A percentile compares a stretch with the other conserved stretches of the same genome.
Evolutionary conservation across 2,797 vertebrate species (phyloP).

Genomic region (Vipera latastei): DNA sequence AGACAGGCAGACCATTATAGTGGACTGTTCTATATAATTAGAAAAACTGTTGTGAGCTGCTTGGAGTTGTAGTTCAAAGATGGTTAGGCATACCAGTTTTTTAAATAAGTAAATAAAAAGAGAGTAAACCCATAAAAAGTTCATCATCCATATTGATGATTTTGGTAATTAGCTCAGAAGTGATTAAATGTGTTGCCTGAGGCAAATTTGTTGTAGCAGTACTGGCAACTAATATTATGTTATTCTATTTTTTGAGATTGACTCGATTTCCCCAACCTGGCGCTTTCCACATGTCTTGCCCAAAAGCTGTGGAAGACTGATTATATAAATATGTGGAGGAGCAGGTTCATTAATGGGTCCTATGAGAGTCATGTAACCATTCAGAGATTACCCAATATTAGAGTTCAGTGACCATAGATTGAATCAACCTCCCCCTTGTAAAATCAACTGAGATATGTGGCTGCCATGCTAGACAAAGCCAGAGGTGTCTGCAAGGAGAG

Average conservation of each 20-base stretch:
- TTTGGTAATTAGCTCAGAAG: neutral
- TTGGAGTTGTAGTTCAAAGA: neutral
- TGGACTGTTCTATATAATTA: neutral
- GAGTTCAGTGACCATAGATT: neutral
- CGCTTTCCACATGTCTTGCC: neutral
- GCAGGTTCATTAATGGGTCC: neutral
- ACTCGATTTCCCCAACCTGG: neutral
- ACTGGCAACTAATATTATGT: neutral
- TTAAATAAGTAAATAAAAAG: neutral
- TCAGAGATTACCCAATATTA: neutral
- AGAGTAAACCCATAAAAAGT: neutral
- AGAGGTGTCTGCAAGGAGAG: neutral
- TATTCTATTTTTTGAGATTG: neutral
- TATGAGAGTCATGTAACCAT: neutral
- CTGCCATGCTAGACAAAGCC: conserved; percentile 12
- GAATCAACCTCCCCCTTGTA: neutral
- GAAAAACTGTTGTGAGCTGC: neutral
- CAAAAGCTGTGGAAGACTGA: neutral
- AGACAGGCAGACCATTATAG: neutral
- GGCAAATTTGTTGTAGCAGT: neutral
- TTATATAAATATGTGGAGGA: neutral
- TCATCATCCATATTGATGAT: neutral
- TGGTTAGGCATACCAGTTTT: neutral
- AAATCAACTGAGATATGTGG: conserved; percentile 48
- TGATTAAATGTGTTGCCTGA: neutral